These are phyloP conservation scores for Limnephilus marmoratus DNA, from an alignment of 2,888 invertebrate species.

Conservation along the genomic window DNA sequence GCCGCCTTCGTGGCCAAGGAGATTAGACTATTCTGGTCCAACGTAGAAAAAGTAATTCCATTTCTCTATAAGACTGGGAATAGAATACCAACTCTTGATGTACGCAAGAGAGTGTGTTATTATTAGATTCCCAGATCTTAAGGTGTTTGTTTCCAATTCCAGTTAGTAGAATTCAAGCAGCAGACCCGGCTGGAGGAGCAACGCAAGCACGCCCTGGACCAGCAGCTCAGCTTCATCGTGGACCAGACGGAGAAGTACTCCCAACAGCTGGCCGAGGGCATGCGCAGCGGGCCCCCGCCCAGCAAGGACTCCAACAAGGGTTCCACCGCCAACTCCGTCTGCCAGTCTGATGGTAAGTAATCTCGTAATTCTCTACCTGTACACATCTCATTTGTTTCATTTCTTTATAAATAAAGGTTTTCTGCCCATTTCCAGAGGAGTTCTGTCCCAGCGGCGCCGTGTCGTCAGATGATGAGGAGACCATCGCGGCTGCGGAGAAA, in stretches of 20 bases:
- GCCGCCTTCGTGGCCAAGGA: constrained; percentile 95
- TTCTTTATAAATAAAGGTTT: not conserved
- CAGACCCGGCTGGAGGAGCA: constrained; percentile 95
- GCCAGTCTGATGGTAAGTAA: constrained; percentile 75
- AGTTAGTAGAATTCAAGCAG: constrained; percentile 96
- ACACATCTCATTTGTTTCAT: constrained; percentile 44
- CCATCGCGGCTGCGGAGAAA: constrained; percentile 91
- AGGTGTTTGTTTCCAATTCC: constrained; percentile 65
- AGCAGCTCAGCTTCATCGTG: constrained; percentile 97
- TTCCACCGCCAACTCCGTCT: constrained; percentile 60
- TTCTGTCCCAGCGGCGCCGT: constrained; percentile 87
- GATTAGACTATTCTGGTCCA: constrained; percentile 95
- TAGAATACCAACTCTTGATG: not conserved
- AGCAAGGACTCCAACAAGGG: constrained; percentile 61
- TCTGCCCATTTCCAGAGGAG: constrained; percentile 79
- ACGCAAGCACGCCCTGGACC: constrained; percentile 95
- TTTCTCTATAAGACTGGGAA: not conserved
- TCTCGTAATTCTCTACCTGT: not conserved
- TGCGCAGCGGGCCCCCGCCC: constrained; percentile 72
- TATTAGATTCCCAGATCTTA: too few relatives aligned
- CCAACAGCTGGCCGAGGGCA: constrained; percentile 90
- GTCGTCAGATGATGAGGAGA: constrained; percentile 92
- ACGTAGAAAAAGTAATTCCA: constrained; percentile 91
- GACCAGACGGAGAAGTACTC: constrained; percentile 99
- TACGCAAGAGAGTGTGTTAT: too few relatives aligned